Conservation (phyloP, 2,113 vertebrate species). For the Lanius ludovicianus region DNA sequence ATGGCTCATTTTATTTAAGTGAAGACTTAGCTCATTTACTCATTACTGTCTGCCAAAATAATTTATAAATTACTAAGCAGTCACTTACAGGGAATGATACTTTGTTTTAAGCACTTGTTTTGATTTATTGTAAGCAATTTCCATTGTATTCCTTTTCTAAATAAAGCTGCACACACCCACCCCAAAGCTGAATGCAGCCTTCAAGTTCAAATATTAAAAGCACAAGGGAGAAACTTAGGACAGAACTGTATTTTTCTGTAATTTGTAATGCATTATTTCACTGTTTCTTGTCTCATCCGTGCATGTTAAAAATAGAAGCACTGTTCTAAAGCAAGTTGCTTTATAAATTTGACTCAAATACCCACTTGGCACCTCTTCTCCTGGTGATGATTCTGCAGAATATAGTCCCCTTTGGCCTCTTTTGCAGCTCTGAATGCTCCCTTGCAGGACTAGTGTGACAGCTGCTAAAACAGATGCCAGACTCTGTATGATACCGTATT, state of each 20-base stretch:
- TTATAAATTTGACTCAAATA: slow-evolving; percentile 62
- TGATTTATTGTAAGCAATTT: not conserved
- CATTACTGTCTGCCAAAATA: slow-evolving; percentile 1
- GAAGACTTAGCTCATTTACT: not conserved
- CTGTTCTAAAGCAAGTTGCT: not conserved
- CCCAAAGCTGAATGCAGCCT: not conserved
- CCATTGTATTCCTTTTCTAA: not conserved
- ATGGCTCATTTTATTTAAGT: not conserved
- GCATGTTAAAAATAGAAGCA: slow-evolving; percentile 31
- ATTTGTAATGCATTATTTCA: not conserved
- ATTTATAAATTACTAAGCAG: slow-evolving; percentile 9
- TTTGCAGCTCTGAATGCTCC: slow-evolving; percentile 6
- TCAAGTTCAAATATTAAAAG: not conserved
- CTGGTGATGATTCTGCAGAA: slow-evolving; percentile 28
- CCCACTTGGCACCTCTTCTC: slow-evolving; percentile 51
- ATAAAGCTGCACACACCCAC: not conserved
- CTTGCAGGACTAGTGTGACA: slow-evolving; percentile 35
- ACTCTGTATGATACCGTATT: not conserved
- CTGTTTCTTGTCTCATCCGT: slow-evolving; percentile 24
- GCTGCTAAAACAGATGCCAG: slow-evolving; percentile 60
- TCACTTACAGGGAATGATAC: not conserved
- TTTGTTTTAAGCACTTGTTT: not conserved
- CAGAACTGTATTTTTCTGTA: not conserved
- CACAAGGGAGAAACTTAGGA: not conserved
- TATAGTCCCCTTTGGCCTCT: slow-evolving; percentile 48